Evolutionary conservation across 2,888 invertebrate species (phyloP), one percentile per base, ranked within the genome.

Genomic region (Acanthosepion lycidas): DNA sequence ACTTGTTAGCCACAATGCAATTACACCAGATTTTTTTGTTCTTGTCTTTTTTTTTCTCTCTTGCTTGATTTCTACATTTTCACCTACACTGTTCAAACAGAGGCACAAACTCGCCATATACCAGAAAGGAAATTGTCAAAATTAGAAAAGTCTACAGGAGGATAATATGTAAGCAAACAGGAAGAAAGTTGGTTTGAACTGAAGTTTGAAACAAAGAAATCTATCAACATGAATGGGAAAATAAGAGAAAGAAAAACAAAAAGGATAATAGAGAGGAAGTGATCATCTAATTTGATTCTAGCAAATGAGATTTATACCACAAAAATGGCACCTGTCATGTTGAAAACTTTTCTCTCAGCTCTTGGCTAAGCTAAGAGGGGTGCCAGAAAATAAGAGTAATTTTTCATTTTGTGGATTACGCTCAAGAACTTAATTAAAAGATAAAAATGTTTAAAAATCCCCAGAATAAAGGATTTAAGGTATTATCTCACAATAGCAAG

Each of bases 1-100:
- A 78, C n/a, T 78, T 78, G 78, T 78, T 78, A 78, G 78, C n/a
- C n/a, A 78, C 78, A 78, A 78, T 78, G 78, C 78, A 78, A 78
- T 78, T 78, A 78, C 78, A n/a, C 33, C n/a, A 78, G n/a, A 15
- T 78, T 6, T 78, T 78, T n/a, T 78, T 78, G 12, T 78, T 64
- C 6, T 42, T 42, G 42, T 42, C 42, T 3, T 33, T 33, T 78
- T 12, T n/a, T n/a, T 15, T 78, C 18, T 33, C n/a, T n/a, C n/a
- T 78, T 33, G 9, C 78, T 78, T 78, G 15, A 8, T 78, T 18
- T 78, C 78, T 78, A 64, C 64, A 64, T 64, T 64, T 64, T 26
- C 64, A 64, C 23, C 78, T 78, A 78, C n/a, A n/a, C n/a, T 78
- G 78, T 78, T n/a, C 78, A 78, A 78, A 78, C 78, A 78, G 33